Evolutionary conservation across 2,113 vertebrate genomes (phyloP).

Genomic region (Rhinopomastus cyanomelas): DNA sequence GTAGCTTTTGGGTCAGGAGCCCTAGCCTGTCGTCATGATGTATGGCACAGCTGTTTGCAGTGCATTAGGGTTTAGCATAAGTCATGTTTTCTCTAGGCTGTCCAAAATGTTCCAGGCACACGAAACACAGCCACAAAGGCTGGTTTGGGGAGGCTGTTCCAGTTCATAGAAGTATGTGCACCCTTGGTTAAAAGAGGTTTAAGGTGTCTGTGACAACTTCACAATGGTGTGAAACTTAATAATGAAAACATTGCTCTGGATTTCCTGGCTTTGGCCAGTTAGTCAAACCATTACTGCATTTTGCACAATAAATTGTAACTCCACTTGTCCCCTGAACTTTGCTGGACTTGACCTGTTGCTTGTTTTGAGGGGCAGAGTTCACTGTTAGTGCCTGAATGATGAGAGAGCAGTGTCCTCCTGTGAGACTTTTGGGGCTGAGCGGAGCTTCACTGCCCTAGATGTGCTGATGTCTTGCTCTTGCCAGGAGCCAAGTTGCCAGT

Average conservation of each 20-base stretch:
- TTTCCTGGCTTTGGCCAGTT: not conserved
- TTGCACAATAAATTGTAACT: not conserved
- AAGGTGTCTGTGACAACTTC: not conserved
- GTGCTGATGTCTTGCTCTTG: not conserved
- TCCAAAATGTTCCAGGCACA: not conserved
- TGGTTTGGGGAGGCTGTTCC: not conserved
- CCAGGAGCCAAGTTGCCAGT: too few species aligned
- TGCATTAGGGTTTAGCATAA: not conserved
- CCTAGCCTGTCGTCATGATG: not conserved
- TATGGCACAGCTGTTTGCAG: not conserved
- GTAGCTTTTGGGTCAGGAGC: not conserved
- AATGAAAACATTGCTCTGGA: not conserved
- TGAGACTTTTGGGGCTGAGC: not conserved
- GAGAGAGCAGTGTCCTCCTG: fast-evolving
- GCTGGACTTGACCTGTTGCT: not conserved
- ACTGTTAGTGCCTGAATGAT: not conserved
- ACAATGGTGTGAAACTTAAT: not conserved
- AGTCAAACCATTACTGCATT: not conserved
- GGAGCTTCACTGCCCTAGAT: fast-evolving
- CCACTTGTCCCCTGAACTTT: not conserved
- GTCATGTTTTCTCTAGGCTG: not conserved
- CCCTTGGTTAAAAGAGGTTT: not conserved
- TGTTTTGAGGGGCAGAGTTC: not conserved
- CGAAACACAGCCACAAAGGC: not conserved
- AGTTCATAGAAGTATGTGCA: not conserved